These are phyloP conservation scores for Actias luna DNA, from an alignment of 2,888 invertebrate species.

Conservation along the genomic window DNA sequence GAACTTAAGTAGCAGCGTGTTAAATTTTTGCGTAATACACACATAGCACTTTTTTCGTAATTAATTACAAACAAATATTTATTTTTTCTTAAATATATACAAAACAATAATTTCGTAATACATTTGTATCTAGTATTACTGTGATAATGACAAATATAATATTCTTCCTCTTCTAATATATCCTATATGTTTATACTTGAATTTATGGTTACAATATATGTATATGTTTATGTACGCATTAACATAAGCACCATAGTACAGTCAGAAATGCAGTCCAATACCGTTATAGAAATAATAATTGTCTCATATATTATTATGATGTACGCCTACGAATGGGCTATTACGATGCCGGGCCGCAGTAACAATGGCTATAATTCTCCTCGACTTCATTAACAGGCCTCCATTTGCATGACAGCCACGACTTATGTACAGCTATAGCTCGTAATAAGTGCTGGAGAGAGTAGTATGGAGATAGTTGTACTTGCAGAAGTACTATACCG, in stretches of 20 bases:
- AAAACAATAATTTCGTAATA: neutral
- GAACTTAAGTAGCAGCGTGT: too few species aligned
- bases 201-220: neutral
- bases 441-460: slow-evolving; percentile 58
- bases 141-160: too few species aligned
- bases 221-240: neutral
- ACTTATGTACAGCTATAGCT: slow-evolving; percentile 60
- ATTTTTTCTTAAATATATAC: too few species aligned
- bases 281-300: slow-evolving; percentile 65
- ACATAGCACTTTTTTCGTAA: too few species aligned
- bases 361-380: slow-evolving; percentile 80
- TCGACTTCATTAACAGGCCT: slow-evolving; percentile 80
- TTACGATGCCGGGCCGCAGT: slow-evolving; percentile 71
- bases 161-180: too few species aligned
- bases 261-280: slow-evolving; percentile 62
- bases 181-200: neutral
- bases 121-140: too few species aligned
- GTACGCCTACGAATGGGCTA: slow-evolving; percentile 75
- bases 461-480: slow-evolving; percentile 54
- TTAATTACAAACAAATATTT: too few species aligned
- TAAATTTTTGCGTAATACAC: too few species aligned
- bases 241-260: slow-evolving; percentile 28
- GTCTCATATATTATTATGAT: slow-evolving; percentile 76
- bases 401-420: slow-evolving; percentile 79
- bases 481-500: slow-evolving; percentile 41